These are phyloP conservation scores for Hippasteria phrygiana DNA, from an alignment of 53 echinoderm and acorn worm species.

Conservation along the genomic window DNA sequence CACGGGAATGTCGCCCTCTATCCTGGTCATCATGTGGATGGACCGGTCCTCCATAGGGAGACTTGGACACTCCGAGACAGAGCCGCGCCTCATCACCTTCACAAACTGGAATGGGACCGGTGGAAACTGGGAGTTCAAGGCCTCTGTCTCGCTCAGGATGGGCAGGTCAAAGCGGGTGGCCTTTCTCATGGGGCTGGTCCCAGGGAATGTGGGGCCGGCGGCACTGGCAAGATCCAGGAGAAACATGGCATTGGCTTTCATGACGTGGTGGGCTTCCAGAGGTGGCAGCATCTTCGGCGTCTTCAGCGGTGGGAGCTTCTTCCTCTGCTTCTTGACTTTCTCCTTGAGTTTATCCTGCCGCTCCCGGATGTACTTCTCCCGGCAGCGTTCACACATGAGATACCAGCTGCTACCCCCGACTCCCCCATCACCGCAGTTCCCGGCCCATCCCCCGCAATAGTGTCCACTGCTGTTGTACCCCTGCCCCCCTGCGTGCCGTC, in stretches of 20 bases:
- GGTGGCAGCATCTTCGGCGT: conserved; percentile 87
- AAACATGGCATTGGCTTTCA: conserved; percentile 98
- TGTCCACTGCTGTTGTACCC: conserved; percentile 98
- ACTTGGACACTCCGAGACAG: conserved; percentile 58
- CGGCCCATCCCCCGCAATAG: conserved; percentile 95
- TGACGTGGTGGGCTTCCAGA: conserved; percentile 93
- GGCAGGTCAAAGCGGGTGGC: conserved; percentile 88
- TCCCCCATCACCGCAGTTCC: conserved; percentile 90
- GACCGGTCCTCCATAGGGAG: conserved; percentile 41
- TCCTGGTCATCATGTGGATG: conserved; percentile 43
- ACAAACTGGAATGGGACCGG: conserved; percentile 90
- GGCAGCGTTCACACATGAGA: conserved; percentile 94
- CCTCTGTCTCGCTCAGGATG: conserved; percentile 83
- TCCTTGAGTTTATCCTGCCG: conserved; percentile 92
- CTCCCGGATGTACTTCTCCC: conserved; percentile 91
- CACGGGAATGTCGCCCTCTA: conserved; percentile 34
- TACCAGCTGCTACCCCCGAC: conserved; percentile 78
- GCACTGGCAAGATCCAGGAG: conserved; percentile 93
- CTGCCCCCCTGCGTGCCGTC: conserved; percentile 87
- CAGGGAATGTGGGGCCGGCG: conserved; percentile 77
- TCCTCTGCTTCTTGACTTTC: conserved; percentile 84
- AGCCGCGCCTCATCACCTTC: conserved; percentile 67
- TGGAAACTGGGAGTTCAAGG: conserved; percentile 70
- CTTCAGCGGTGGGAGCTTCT: conserved; percentile 84
- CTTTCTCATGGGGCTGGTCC: conserved; percentile 76